Evolutionary conservation across 2,888 invertebrate species (phyloP), one percentile per base, ranked within the genome.

Genomic region (Empis livida): DNA sequence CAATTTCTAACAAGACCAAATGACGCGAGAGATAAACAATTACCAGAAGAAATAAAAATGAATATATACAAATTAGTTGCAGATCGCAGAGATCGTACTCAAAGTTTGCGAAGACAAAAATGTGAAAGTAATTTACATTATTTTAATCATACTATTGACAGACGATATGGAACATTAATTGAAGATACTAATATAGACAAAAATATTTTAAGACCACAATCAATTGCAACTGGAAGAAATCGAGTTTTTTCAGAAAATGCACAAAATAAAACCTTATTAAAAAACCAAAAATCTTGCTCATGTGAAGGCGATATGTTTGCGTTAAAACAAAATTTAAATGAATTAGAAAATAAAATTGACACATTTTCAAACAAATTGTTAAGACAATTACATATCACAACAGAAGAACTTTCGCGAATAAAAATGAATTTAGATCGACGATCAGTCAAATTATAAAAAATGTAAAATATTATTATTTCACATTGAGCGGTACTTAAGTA

Each of bases 1-100:
- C 76, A 79, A 9, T 74, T 87, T 42, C 81, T 84, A 52, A 80
- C 89, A 53, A 73, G 84, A 46, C 89, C 89, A 0, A 89, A 89
- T 59, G 88, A 90, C 65, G 88, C 88, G 0, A 71, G 88, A 45
- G 89, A 89, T 57, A 81, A 75, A 47, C 76, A 85, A 58, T 71
- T 83, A 55, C 88, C 89, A 0, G 81, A 80, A 59, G 84, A 88
- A 41, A 70, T 89, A 46, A 80, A 88, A 55, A 71, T 78, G 43
- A 79, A 78, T 37, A 77, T 86, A 42, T 86, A 85, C 64, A 79
- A 81, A 58, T 70, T 88, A 59, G 85, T 86, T 0, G 80, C 79
- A 0, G 82, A 82, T 54, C 74, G 78, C 11, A 80, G 80, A 57
- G 75, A 75, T 54, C 76, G 73, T 46, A 74, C 74, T 49, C 73